These are phyloP conservation scores for Ctena decussata DNA, from an alignment of 2,888 invertebrate genomes.

Conservation along the genomic window DNA sequence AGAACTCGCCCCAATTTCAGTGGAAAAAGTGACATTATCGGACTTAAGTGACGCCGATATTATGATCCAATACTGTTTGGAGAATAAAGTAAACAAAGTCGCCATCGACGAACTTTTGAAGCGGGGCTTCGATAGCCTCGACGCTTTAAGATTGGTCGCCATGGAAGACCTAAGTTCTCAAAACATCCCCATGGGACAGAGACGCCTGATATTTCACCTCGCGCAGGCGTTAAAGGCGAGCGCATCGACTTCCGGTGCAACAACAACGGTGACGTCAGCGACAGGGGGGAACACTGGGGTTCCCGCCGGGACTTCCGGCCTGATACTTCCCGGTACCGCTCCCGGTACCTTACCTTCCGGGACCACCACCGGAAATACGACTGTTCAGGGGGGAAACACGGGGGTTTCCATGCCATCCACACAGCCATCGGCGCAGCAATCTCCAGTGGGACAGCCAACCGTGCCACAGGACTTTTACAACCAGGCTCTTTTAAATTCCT, in stretches of 20 bases:
- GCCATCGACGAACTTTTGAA: background rate
- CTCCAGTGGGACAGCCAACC: background rate
- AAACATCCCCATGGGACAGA: slow-evolving; percentile 5
- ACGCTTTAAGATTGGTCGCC: slow-evolving; percentile 8
- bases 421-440: too few species aligned
- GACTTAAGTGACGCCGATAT: background rate
- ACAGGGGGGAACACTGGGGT: too few species aligned
- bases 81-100: slow-evolving; percentile 10
- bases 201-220: background rate
- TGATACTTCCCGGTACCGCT: too few species aligned
- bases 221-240: background rate
- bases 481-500: background rate
- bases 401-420: too few species aligned
- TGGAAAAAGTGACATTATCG: too few species aligned
- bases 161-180: background rate
- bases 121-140: slow-evolving; percentile 5
- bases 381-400: too few species aligned
- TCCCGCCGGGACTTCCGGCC: too few species aligned
- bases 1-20: too few species aligned
- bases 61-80: background rate
- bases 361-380: too few species aligned
- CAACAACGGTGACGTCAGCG: too few species aligned
- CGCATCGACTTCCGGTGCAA: too few species aligned
- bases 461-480: background rate
- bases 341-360: too few species aligned